These are phyloP conservation scores for Drosophila anomelani DNA, from an alignment of 2,888 invertebrate species.

Conservation along the genomic window DNA sequence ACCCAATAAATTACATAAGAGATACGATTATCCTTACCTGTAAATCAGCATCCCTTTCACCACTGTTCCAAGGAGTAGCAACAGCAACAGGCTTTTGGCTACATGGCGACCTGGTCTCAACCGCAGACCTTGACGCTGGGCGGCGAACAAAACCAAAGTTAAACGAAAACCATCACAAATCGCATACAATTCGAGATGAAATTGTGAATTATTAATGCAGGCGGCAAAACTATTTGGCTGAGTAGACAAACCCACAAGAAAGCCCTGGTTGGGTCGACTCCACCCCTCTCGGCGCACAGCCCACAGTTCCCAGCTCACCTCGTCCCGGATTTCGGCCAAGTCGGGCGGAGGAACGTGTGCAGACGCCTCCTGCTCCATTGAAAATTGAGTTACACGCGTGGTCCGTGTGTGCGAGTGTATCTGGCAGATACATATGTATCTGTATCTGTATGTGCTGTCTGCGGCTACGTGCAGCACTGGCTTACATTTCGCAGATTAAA, in stretches of 20 bases:
- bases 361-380: slow-evolving; percentile 71
- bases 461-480: slow-evolving; percentile 67
- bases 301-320: neutral
- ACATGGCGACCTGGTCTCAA: slow-evolving; percentile 17
- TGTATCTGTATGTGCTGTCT: slow-evolving; percentile 55
- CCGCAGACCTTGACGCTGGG: slow-evolving; percentile 39
- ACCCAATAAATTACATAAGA: neutral
- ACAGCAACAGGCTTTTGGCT: slow-evolving; percentile 38
- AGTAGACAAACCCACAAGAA: slow-evolving; percentile 76
- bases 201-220: slow-evolving; percentile 84
- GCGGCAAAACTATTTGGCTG: slow-evolving; percentile 78
- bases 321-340: slow-evolving; percentile 22
- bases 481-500: slow-evolving; percentile 78
- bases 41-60: neutral
- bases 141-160: slow-evolving; percentile 43
- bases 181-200: slow-evolving; percentile 83
- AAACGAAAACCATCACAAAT: slow-evolving; percentile 82
- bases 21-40: neutral
- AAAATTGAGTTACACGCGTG: slow-evolving; percentile 81
- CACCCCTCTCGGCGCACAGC: neutral
- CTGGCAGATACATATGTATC: slow-evolving; percentile 75
- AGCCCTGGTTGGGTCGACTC: slow-evolving; percentile 23
- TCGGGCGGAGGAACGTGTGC: slow-evolving; percentile 44
- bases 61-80: slow-evolving; percentile 19
- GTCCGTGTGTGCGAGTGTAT: slow-evolving; percentile 49